Base-by-base conservation (phyloP, 1,140 invertebrate species). In the Campoletis sonorensis region DNA sequence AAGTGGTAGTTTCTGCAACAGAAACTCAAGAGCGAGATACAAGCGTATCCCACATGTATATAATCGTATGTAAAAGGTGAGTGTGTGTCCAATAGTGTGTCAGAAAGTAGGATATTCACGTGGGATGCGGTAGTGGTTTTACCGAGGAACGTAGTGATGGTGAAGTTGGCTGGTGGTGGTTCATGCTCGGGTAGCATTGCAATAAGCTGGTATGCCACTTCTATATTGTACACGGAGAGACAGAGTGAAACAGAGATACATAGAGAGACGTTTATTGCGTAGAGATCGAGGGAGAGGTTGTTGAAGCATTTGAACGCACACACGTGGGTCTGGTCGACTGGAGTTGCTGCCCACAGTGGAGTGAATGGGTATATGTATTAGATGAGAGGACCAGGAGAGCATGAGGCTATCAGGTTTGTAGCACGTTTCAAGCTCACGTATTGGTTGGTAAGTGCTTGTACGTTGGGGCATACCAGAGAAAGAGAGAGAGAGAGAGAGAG, bases 381-480 rank as follows among this genome's bases (percentile, higher is more conserved):
- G 67, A 70, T 30, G 30, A 70, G 30, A 70, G 30, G 27, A 70
- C 37, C 30, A 70, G 73, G 73, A 61, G 51, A 64, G 51, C 54
- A 61, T 54, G n/a, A 7, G 73, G 73, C 73, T 77, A 77, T 77
- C 73, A 61, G 73, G 51, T 27, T 18, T 51, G 51, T 54, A 61
- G 73, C 73, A 77, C 49, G 73, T 77, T 70, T 77, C 11, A 54
- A 77, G 73, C 51, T 61, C 73, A 40, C 73, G 73, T 77, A 77
- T 77, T 77, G 73, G 73, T 77, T n/a, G 73, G 73, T 77, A 77
- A 77, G 73, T 77, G 73, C 73, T 77, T 77, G 73, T 77, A 77
- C 73, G 30, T 77, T 30, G 54, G 13, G n/a, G 49, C 51, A 77
- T 77, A 61, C 73, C 73, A 61, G 72, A 70, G 16, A 70, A 30